Conservation (phyloP, 2,797 vertebrate genomes). For the Coendou prehensilis region DNA sequence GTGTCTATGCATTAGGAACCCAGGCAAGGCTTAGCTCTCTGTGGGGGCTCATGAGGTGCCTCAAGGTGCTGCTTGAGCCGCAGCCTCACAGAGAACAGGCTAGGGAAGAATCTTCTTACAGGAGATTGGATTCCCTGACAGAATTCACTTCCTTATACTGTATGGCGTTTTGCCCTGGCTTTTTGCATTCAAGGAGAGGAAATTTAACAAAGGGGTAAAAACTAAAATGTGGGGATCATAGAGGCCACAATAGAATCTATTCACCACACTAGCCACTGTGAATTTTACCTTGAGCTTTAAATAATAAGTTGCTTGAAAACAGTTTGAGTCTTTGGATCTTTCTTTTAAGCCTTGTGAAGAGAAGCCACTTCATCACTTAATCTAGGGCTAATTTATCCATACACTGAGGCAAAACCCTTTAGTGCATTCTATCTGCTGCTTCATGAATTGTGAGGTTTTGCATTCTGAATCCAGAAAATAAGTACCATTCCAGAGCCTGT, state of each 20-base stretch:
- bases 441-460: neutral
- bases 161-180: neutral
- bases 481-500: neutral
- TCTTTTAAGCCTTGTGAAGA: neutral
- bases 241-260: neutral
- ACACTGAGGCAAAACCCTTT: neutral
- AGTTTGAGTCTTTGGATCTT: neutral
- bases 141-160: neutral
- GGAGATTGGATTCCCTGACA: neutral
- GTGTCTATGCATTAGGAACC: neutral
- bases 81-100: too few species aligned
- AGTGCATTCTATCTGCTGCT: neutral
- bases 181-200: neutral
- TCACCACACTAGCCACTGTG: neutral
- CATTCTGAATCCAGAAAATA: neutral
- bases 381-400: neutral
- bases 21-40: neutral
- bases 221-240: neutral
- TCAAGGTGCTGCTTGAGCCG: neutral
- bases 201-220: neutral
- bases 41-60: neutral
- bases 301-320: neutral
- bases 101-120: neutral
- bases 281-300: neutral
- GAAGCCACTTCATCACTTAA: neutral